Base-by-base conservation (phyloP, 1,140 invertebrate species). In the Hirudo medicinalis region DNA sequence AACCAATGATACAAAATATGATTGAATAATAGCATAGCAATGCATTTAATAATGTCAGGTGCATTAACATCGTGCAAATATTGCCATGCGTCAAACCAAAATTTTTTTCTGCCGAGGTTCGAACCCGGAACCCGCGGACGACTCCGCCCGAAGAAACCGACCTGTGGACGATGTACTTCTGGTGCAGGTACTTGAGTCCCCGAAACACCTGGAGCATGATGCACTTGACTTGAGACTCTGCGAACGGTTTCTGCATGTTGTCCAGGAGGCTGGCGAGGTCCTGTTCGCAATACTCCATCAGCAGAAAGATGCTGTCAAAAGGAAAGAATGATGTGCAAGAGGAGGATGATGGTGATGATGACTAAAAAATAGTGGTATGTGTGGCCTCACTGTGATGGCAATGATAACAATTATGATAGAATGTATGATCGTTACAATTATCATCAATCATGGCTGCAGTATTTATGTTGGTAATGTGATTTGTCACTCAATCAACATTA, bases 211-310 rank as follows among this genome's bases (percentile, higher is more conserved):
- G 94, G 15, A 94, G 81, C 85, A 94, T 91, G 55, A 97, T 91
- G 60, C 27, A 54, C 36, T 72, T 71, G 69, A 84, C 82, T 85
- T 98, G 93, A 11, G 93, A 91, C 82, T 97, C 94, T 0, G 92
- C 91, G 79, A 97, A 97, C 6, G 94, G 92, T 22, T 88, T 86
- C 74, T 90, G 86, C 92, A 97, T 96, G 78, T 97, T 95, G 78
- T 98, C 94, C 49, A 97, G 80, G 36, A 98, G 83, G 75, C 90
- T 94, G 1, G 93, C 94, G 69, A 98, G 82, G 82, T 98, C 94
- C 82, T 97, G 94, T 81, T 97, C 94, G 83, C 94, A 97, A 81
- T 97, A 97, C 80, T 97, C 92, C 93, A 97, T 97, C 4, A 92
- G 91, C 19, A 97, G 83, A 79, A 96, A 97, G 78, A 97, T 94